Conservation (phyloP, 2,113 vertebrate genomes). For the Gadus chalcogrammus region DNA sequence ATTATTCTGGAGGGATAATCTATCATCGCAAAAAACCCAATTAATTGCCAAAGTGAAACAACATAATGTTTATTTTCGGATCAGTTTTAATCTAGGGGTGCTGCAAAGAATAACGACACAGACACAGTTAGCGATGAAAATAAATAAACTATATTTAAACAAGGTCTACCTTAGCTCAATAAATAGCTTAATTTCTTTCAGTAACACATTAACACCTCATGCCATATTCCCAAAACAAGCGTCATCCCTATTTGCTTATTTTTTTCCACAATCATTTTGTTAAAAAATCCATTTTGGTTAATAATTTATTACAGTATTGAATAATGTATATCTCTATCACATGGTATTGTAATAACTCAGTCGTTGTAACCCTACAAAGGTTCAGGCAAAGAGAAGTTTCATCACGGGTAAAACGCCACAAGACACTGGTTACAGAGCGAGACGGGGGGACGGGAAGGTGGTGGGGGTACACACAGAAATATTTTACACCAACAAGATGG, state of each 20-base stretch:
- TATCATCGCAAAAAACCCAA: no score
- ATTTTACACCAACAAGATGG: slow-evolving; percentile 51
- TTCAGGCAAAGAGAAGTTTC: slow-evolving; percentile 69
- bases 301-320: slow-evolving; percentile 65
- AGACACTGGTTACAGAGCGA: slow-evolving; percentile 61
- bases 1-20: no score
- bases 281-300: slow-evolving; percentile 54
- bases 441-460: slow-evolving; percentile 31
- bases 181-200: slow-evolving; percentile 62
- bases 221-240: slow-evolving; percentile 67
- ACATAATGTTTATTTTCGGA: neutral
- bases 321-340: slow-evolving; percentile 66
- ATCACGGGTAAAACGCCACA: slow-evolving; percentile 64
- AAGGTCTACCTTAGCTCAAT: slow-evolving; percentile 63
- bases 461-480: slow-evolving; percentile 44
- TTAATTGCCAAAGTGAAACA: no score
- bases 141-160: slow-evolving; percentile 78
- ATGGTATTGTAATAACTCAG: slow-evolving; percentile 57
- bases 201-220: slow-evolving; percentile 70
- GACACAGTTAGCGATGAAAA: slow-evolving; percentile 67
- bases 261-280: slow-evolving; percentile 40
- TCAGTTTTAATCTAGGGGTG: neutral
- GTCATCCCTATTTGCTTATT: slow-evolving; percentile 6
- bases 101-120: slow-evolving; percentile 46
- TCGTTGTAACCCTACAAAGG: slow-evolving; percentile 63